These are phyloP conservation scores for Cuniculus paca DNA, from an alignment of 2,797 vertebrate species.

Conservation along the genomic window DNA sequence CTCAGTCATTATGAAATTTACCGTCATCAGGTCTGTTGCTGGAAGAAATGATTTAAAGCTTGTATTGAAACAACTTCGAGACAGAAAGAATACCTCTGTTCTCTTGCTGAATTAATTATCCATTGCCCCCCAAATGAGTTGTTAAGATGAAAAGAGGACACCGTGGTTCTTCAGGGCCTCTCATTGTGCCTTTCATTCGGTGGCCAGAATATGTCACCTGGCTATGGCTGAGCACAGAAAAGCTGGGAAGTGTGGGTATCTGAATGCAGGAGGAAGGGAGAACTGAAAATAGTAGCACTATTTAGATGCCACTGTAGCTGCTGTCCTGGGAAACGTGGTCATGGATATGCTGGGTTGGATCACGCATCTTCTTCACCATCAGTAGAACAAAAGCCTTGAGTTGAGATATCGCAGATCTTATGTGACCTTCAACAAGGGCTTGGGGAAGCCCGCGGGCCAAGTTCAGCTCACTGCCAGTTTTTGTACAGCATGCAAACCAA, in stretches of 20 bases:
- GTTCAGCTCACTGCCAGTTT: neutral
- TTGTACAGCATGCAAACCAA: neutral
- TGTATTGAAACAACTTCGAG: neutral
- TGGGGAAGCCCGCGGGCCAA: neutral
- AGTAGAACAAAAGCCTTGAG: neutral
- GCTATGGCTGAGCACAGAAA: neutral
- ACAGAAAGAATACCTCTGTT: neutral
- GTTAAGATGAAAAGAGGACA: neutral
- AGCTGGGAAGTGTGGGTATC: neutral
- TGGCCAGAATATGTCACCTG: neutral
- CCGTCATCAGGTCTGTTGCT: neutral
- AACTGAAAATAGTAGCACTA: neutral
- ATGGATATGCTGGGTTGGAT: neutral
- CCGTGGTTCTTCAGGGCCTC: neutral
- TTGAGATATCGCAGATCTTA: neutral
- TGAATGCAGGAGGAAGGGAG: neutral
- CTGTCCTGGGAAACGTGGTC: neutral
- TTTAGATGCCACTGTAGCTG: neutral
- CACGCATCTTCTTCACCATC: neutral
- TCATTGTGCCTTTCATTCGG: neutral
- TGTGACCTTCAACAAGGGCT: neutral
- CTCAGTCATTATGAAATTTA: neutral
- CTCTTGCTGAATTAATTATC: neutral
- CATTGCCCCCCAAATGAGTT: neutral
- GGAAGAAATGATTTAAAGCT: constrained; percentile 1